Conservation (phyloP, 1,140 invertebrate species). For the Pachypeltis micranthus region DNA sequence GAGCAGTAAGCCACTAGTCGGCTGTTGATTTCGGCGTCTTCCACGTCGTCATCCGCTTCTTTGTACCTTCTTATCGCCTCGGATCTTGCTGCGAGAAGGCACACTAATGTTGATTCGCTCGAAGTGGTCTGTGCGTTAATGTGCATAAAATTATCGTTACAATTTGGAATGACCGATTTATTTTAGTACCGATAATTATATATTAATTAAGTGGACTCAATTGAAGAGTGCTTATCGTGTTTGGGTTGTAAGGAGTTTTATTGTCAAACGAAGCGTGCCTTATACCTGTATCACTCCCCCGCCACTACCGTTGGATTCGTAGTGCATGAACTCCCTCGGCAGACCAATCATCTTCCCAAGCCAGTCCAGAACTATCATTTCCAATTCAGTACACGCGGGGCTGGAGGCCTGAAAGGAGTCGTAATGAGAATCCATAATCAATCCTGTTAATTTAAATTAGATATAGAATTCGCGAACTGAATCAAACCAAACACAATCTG, state of each 20-base stretch:
- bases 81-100: constrained; percentile 77
- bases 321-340: constrained; percentile 76
- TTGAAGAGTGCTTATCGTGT: no score
- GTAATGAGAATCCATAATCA: no score
- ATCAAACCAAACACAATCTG: no score
- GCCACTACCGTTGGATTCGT: constrained; percentile 54
- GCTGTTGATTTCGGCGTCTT: constrained; percentile 81
- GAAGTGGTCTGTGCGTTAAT: constrained; percentile 57
- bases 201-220: no score
- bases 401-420: constrained; percentile 63
- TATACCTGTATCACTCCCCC: constrained; percentile 83
- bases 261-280: neutral
- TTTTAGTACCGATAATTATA: no score
- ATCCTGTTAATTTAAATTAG: no score
- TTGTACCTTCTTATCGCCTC: constrained; percentile 59
- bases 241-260: neutral
- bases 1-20: constrained; percentile 90
- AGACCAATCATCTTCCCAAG: constrained; percentile 86
- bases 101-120: constrained; percentile 84
- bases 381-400: constrained; percentile 91
- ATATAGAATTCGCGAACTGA: no score
- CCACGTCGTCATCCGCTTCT: constrained; percentile 49
- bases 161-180: no score
- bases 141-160: neutral
- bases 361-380: constrained; percentile 97